A percentile compares a stretch with the other conserved stretches of the same genome.
These are phyloP conservation scores for Heliconius cydno DNA, from an alignment of 2,888 invertebrate species.

Conservation along the genomic window DNA sequence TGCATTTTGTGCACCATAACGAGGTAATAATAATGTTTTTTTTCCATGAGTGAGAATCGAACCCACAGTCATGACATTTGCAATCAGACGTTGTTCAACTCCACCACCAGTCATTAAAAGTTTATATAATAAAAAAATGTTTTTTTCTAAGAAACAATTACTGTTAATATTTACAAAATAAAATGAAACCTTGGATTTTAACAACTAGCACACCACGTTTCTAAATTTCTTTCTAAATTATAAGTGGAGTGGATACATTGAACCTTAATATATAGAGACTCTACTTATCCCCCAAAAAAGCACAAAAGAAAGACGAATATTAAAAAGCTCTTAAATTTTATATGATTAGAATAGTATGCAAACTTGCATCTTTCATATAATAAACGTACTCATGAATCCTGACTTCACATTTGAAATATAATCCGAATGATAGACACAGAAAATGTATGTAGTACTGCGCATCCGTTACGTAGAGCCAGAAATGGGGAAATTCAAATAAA, in stretches of 20 bases:
- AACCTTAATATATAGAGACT: too few relatives aligned
- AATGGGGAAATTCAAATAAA: conserved; percentile 70
- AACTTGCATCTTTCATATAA: conserved; percentile 4
- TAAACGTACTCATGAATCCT: neutral
- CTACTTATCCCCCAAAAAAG: too few relatives aligned
- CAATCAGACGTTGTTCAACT: neutral
- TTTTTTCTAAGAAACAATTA: too few relatives aligned
- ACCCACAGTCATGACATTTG: neutral
- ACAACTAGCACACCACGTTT: too few relatives aligned
- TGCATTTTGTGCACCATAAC: neutral
- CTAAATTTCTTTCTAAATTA: too few relatives aligned
- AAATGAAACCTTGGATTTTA: too few relatives aligned
- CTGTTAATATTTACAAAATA: too few relatives aligned
- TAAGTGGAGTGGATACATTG: too few relatives aligned
- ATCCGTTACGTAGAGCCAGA: conserved; percentile 53
- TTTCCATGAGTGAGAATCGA: neutral
- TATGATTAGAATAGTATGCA: neutral
- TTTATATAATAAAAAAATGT: too few relatives aligned
- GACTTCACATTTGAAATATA: conserved; percentile 32
- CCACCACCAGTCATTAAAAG: too few relatives aligned
- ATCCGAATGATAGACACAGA: conserved; percentile 31
- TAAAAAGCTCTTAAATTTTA: neutral
- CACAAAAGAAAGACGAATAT: too few relatives aligned
- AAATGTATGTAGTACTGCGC: conserved; percentile 33
- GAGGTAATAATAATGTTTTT: neutral